phyloP scores from a whole-genome alignment of 2,113 vertebrate species.

The Ahaetulla prasina region DNA sequence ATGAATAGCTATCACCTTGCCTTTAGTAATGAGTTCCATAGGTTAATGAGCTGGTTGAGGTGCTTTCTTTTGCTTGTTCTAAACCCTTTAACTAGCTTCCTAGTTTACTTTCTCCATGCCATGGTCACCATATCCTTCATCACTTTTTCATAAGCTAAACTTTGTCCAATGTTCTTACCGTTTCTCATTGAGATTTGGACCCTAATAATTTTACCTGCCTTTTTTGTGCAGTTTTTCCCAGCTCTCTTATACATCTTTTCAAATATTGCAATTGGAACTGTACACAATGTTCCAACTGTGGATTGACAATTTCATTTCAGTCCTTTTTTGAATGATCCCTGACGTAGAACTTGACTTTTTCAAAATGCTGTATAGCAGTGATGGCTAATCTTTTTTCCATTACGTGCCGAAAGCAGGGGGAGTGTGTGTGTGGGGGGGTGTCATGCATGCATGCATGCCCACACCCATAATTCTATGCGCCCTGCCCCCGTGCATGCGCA shows the following conservation, averaged over 20 bases:
- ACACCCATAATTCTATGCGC: too few relatives aligned
- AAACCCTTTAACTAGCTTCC: neutral
- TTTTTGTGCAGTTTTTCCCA: neutral
- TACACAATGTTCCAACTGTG: neutral
- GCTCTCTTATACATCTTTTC: neutral
- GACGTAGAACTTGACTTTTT: neutral
- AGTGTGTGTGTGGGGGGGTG: too few relatives aligned
- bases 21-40: neutral
- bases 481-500: too few relatives aligned
- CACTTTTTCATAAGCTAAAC: neutral
- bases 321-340: neutral
- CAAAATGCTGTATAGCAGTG: neutral
- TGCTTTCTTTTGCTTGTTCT: neutral
- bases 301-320: neutral
- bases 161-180: neutral
- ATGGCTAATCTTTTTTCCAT: too few relatives aligned
- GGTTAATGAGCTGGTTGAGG: neutral
- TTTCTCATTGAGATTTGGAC: neutral
- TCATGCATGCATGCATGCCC: too few relatives aligned
- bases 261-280: neutral
- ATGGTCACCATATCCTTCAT: neutral
- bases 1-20: neutral
- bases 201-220: neutral
- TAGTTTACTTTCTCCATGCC: neutral
- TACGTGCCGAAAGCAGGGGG: too few relatives aligned